phyloP scores from a whole-genome alignment of 2,113 vertebrate genomes.

The Phrynosoma platyrhinos region DNA sequence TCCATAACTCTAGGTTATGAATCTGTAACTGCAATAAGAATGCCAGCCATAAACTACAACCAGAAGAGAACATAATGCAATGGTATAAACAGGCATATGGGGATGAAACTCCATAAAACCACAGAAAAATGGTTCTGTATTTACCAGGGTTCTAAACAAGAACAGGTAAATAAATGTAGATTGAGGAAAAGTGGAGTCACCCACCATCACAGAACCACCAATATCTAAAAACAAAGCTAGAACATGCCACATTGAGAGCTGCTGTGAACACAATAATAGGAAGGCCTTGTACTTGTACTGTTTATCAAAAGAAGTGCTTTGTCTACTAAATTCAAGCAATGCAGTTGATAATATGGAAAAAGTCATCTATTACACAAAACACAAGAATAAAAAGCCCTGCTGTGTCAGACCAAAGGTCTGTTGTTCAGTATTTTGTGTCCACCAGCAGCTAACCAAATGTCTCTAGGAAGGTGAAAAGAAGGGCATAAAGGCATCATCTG shows the following conservation, averaged over 20 bases:
- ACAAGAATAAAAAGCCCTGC: neutral
- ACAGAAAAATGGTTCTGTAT: neutral
- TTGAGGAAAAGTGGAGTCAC: neutral
- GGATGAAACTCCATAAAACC: constrained; percentile 7
- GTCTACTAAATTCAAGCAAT: neutral
- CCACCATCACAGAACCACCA: neutral
- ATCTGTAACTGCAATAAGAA: neutral
- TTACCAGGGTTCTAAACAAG: neutral
- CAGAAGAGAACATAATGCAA: neutral
- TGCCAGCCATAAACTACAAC: neutral
- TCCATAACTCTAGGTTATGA: no score
- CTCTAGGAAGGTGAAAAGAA: neutral
- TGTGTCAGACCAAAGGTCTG: neutral
- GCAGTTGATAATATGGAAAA: neutral
- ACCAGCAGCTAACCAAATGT: no score
- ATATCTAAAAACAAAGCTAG: neutral
- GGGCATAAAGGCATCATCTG: neutral
- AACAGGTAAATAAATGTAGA: neutral
- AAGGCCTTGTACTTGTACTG: neutral
- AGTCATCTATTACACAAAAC: neutral
- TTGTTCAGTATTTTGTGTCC: neutral
- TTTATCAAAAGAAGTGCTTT: neutral
- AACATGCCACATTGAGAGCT: neutral
- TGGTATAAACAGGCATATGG: neutral
- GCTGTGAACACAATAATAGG: neutral